These are phyloP conservation scores for Marmota flaviventris DNA, from an alignment of 2,113 vertebrate species.

Conservation along the genomic window DNA sequence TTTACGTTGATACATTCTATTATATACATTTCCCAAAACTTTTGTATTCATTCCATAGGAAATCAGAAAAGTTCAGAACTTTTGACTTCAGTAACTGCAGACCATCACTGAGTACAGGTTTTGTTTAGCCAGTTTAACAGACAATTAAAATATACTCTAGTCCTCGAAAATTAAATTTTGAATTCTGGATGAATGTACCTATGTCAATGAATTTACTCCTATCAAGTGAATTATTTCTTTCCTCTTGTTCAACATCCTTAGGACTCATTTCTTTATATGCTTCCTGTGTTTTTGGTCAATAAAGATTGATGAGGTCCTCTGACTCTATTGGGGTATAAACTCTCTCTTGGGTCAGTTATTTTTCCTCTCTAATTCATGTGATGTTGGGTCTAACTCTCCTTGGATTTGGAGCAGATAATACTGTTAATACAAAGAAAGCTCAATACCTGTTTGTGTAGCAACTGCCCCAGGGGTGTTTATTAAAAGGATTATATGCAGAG, in stretches of 20 bases:
- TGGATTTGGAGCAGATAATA: not conserved
- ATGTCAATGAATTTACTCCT: not conserved
- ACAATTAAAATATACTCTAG: too few species aligned
- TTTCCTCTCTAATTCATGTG: not conserved
- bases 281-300: not conserved
- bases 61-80: slow-evolving; percentile 17
- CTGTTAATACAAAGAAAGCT: not conserved
- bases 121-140: slow-evolving; percentile 23
- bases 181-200: slow-evolving; percentile 18
- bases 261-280: not conserved
- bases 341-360: not conserved
- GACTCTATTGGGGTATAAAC: not conserved
- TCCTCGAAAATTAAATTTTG: slow-evolving; percentile 1
- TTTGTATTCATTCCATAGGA: not conserved
- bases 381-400: not conserved
- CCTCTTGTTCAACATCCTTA: not conserved
- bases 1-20: not conserved
- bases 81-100: slow-evolving; percentile 8
- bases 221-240: not conserved
- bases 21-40: slow-evolving; percentile 4
- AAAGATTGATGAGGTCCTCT: not conserved
- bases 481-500: slow-evolving; percentile 5
- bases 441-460: not conserved
- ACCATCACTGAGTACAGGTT: not conserved
- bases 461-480: not conserved